phyloP scores from a whole-genome alignment of 2,113 vertebrate species.

The Hyperoodon ampullatus region DNA sequence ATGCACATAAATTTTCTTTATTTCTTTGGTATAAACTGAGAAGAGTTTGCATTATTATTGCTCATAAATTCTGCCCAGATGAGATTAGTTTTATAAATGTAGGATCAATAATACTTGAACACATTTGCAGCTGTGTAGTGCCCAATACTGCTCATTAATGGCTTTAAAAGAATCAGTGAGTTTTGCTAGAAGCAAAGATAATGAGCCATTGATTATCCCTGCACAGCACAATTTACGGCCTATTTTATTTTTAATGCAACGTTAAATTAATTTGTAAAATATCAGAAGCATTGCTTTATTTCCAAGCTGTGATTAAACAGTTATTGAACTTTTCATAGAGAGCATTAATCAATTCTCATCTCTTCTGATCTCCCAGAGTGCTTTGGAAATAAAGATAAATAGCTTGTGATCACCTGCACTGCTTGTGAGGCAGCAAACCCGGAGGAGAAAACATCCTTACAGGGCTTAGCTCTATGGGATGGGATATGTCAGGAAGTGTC shows the following conservation, averaged over 20 bases:
- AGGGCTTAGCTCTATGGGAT: not conserved
- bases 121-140: constrained; percentile 62
- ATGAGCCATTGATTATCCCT: constrained; percentile 75
- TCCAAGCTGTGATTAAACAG: constrained; percentile 70
- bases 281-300: constrained; percentile 65
- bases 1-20: constrained; percentile 66
- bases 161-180: constrained; percentile 65
- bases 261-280: constrained; percentile 77
- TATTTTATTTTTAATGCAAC: constrained; percentile 72
- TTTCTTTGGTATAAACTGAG: constrained; percentile 63
- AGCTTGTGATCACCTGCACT: constrained; percentile 47
- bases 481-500: not conserved
- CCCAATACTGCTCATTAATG: constrained; percentile 74
- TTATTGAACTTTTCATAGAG: constrained; percentile 55
- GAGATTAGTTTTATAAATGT: constrained; percentile 77
- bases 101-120: constrained; percentile 77
- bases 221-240: constrained; percentile 59
- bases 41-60: constrained; percentile 69
- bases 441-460: not conserved
- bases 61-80: constrained; percentile 76
- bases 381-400: constrained; percentile 68
- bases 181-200: constrained; percentile 71
- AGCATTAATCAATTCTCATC: constrained; percentile 54
- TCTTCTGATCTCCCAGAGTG: constrained; percentile 60
- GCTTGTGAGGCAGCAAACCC: constrained; percentile 15